Conservation (phyloP, 2,888 invertebrate species). For the Sclerodermus sp. region DNA sequence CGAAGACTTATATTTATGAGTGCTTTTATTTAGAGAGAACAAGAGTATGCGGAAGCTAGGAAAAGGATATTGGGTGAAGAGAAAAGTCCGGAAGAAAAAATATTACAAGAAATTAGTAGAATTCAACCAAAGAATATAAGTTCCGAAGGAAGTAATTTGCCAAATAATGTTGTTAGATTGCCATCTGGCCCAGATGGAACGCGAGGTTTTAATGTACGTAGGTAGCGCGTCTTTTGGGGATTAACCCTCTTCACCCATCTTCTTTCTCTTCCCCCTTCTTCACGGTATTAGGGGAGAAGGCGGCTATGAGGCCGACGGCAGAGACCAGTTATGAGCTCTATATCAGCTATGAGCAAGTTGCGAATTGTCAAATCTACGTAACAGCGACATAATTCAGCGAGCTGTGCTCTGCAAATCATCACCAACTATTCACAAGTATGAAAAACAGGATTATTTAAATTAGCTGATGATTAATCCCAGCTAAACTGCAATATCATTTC, state of each 20-base stretch:
- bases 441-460: conserved; percentile 15
- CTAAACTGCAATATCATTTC: conserved; percentile 25
- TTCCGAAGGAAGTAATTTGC: conserved; percentile 25
- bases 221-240: conserved; percentile 61
- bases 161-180: conserved; percentile 65
- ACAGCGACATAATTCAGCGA: conserved; percentile 2
- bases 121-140: conserved; percentile 50
- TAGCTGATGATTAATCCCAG: conserved; percentile 18
- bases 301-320: conserved; percentile 52
- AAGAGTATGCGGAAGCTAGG: conserved; percentile 91
- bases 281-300: conserved; percentile 29
- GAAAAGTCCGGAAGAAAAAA: conserved; percentile 72
- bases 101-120: conserved; percentile 47
- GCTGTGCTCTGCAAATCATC: conserved; percentile 16
- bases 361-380: neutral
- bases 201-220: conserved; percentile 68
- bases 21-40: conserved; percentile 69
- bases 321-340: conserved; percentile 29
- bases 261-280: conserved; percentile 43
- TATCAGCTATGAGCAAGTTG: conserved; percentile 12
- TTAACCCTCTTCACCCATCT: conserved; percentile 37
- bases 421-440: conserved; percentile 11
- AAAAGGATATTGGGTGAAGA: conserved; percentile 88
- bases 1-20: neutral
- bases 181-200: conserved; percentile 82